Percentiles rank a stretch among this genome's conserved stretches.
phyloP scores from a whole-genome alignment of 2,113 vertebrate genomes.

The Eulacestoma nigropectus region DNA sequence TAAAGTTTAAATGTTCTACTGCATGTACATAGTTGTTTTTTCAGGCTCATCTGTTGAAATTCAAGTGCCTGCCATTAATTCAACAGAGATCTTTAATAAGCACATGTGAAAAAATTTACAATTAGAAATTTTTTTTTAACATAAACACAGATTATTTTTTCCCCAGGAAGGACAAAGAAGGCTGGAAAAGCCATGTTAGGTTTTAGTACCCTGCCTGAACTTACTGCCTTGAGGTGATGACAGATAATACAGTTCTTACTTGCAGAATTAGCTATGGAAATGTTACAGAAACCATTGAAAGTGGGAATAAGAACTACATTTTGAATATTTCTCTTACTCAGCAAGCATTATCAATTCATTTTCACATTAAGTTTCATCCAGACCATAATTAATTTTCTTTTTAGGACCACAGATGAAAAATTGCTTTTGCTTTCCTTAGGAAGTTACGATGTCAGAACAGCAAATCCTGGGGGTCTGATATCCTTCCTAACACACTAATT shows the following conservation, averaged over 20 bases:
- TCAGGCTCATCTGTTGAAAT: background rate
- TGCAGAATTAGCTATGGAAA: background rate
- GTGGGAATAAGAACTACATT: background rate
- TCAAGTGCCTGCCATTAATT: background rate
- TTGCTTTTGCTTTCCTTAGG: background rate
- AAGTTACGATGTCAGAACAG: background rate
- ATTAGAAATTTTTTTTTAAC: background rate
- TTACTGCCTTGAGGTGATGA: background rate
- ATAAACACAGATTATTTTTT: background rate
- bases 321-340: background rate
- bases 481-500: background rate
- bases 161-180: background rate
- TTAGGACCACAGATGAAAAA: background rate
- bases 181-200: background rate
- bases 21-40: background rate
- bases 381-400: background rate
- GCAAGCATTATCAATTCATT: background rate
- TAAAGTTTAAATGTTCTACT: background rate
- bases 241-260: background rate
- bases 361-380: background rate
- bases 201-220: background rate
- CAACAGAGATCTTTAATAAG: background rate
- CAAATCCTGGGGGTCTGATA: background rate
- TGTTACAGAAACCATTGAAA: background rate
- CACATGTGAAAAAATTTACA: background rate